Base-by-base conservation (phyloP, 2,888 invertebrate species). In the Heteromurus nitidus region DNA sequence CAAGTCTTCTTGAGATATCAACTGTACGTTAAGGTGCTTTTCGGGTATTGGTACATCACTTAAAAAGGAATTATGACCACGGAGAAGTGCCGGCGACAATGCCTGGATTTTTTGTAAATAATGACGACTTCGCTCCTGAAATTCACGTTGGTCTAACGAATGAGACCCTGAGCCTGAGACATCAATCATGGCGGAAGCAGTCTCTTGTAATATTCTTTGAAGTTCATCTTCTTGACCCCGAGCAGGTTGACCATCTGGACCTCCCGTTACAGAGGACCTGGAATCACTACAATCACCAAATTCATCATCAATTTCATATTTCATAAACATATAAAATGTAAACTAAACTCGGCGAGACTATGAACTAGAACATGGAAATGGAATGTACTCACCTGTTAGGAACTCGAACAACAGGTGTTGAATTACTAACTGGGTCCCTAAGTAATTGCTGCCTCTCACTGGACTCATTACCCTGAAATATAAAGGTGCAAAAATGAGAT, bases 131-230 rank as follows among this genome's bases (percentile, higher is more conserved):
- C 87, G 53, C 74, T 87, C 87, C 60, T 87, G 87, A 81, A 86
- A 86, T 60, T 87, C 87, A 36, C 87, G 67, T 80, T 87, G 87
- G 68, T 87, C 87, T 28, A 87, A 70, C 0, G 87, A 87, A 64
- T 87, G 87, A 1, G 86, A 85, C 1, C 86, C 87, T 9, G 87
- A 86, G 0, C 86, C 86, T 0, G 86, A 86, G 9, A 87, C 87
- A 58, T 87, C 87, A 31, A 87, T 87, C 87, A 87, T 87, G 0
- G 87, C 87, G 0, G 87, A 87, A 13, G 86, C 86, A 60, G 87
- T 87, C 82, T 87, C 87, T 80, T 87, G 87, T 62, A 87, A 75
- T 69, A 87, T 87, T 70, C 82, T 85, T 9, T 86, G 86, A 50
- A 87, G 75, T 77, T 87, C 87, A 77, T 87, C 87, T 76, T 87